Conservation (phyloP, 2,797 vertebrate species). For the Aulostomus chinensis region DNA sequence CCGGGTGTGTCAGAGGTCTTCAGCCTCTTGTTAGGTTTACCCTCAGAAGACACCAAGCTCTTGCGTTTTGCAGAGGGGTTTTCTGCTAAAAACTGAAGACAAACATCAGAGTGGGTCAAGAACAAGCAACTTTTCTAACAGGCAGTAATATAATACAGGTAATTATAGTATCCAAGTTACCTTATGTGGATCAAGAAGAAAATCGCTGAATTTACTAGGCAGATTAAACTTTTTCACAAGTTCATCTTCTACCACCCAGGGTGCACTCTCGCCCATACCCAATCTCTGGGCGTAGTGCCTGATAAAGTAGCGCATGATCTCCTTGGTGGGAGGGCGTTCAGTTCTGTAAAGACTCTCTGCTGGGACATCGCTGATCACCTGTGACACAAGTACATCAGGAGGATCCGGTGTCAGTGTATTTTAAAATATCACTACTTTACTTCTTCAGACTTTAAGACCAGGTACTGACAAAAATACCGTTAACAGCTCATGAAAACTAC, state of each 20-base stretch:
- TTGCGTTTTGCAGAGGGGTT: constrained; percentile 92
- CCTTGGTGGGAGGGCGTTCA: constrained; percentile 97
- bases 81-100: constrained; percentile 89
- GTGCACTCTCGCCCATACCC: constrained; percentile 92
- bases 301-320: constrained; percentile 98
- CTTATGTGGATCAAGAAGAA: constrained; percentile 95
- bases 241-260: constrained; percentile 97
- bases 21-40: constrained; percentile 87
- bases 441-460: too few species aligned
- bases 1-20: constrained; percentile 79
- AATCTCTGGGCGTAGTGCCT: constrained; percentile 91
- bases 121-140: not conserved
- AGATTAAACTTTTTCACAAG: constrained; percentile 93
- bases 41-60: constrained; percentile 86
- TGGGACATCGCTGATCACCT: constrained; percentile 95
- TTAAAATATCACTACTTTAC: too few species aligned
- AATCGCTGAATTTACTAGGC: constrained; percentile 97
- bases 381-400: too few species aligned
- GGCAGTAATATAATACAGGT: not conserved
- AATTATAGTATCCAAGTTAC: constrained; percentile 62
- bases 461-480: not conserved
- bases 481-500: too few species aligned
- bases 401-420: too few species aligned
- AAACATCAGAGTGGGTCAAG: not conserved
- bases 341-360: constrained; percentile 90